Evolutionary conservation across 2,888 invertebrate genomes (phyloP).

Genomic region (Pristionchus japonicus): DNA sequence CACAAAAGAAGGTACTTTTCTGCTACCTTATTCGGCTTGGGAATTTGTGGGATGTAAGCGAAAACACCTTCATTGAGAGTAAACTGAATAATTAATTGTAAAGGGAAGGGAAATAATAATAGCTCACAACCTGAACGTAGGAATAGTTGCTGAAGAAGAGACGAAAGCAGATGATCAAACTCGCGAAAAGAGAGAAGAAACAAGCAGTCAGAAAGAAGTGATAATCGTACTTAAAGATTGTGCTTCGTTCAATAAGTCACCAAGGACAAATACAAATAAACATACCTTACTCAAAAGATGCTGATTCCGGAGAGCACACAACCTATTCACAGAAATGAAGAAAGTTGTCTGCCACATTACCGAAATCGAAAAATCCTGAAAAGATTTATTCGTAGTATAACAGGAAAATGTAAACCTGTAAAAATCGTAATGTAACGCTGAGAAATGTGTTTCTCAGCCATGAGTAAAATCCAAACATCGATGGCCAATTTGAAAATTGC

Average conservation of each 20-base stretch:
- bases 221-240: neutral
- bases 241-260: neutral
- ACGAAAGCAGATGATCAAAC: neutral
- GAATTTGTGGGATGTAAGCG: neutral
- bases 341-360: neutral
- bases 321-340: neutral
- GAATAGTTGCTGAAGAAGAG: neutral
- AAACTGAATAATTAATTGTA: neutral
- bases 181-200: neutral
- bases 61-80: neutral
- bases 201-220: neutral
- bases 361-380: neutral
- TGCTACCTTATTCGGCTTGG: neutral
- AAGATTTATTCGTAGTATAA: no score
- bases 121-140: neutral
- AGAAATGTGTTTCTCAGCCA: neutral
- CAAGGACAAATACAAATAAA: neutral
- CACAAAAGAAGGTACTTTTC: neutral
- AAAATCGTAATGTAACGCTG: neutral
- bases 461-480: neutral
- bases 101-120: neutral
- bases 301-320: neutral
- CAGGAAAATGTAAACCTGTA: neutral
- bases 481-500: slow-evolving; percentile 6
- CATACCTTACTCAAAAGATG: neutral